phyloP scores from a whole-genome alignment of 2,113 vertebrate genomes.

The Colius striatus region DNA sequence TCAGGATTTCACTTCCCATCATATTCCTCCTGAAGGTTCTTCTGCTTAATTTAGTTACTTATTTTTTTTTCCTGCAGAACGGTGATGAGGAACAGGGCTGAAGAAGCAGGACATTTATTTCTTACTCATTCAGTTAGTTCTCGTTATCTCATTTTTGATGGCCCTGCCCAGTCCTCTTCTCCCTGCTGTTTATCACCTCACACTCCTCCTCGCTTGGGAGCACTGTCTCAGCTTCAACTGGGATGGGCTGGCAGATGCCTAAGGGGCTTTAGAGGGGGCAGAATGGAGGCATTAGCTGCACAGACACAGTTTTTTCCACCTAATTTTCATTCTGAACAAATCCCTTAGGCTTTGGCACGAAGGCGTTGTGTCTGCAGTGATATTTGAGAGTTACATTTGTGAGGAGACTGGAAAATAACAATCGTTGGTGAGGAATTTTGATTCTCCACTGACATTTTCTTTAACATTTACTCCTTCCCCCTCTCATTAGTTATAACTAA shows the following conservation, averaged over 20 bases:
- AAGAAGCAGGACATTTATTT: background rate
- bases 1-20: background rate
- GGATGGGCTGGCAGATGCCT: background rate
- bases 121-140: constrained; percentile 7
- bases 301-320: background rate
- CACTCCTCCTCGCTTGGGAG: background rate
- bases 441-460: background rate
- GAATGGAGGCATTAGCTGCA: background rate
- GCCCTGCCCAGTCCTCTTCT: background rate
- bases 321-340: constrained; percentile 9
- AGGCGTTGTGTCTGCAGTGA: rapidly evolving
- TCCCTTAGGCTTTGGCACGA: background rate
- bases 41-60: constrained; percentile 52
- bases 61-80: background rate
- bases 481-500: background rate
- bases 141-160: background rate
- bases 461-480: background rate
- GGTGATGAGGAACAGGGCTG: constrained; percentile 37
- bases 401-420: background rate
- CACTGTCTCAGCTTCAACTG: background rate
- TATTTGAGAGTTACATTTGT: background rate
- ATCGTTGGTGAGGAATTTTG: background rate
- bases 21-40: constrained; percentile 37
- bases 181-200: background rate
- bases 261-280: background rate